A percentile compares a stretch with the other conserved stretches of the same genome.
Conservation (phyloP, 2,797 vertebrate species). For the Percopsis omiscomaycus region DNA sequence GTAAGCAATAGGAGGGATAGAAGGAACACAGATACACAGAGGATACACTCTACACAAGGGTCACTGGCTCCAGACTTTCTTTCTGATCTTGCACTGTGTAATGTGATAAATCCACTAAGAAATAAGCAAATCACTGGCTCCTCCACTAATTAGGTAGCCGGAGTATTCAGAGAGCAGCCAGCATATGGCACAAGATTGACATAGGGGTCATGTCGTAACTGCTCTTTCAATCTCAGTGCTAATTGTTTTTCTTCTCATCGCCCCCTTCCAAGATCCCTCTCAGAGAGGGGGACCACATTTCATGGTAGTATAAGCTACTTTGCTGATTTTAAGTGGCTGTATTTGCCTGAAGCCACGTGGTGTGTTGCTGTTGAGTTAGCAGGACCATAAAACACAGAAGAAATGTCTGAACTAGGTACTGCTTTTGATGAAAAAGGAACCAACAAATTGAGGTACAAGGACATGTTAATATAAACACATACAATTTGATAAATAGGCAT, state of each 20-base stretch:
- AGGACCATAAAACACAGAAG: slow-evolving; percentile 31
- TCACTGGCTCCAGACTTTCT: not conserved
- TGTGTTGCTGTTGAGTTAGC: slow-evolving; percentile 22
- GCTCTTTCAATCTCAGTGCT: slow-evolving; percentile 69
- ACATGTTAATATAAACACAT: no score
- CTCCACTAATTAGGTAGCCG: slow-evolving; percentile 62
- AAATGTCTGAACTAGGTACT: not conserved
- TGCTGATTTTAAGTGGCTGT: slow-evolving; percentile 64
- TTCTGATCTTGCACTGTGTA: slow-evolving; percentile 36
- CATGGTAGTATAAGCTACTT: slow-evolving; percentile 70
- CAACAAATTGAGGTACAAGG: no score
- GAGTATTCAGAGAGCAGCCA: slow-evolving; percentile 58
- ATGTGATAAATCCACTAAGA: slow-evolving; percentile 54
- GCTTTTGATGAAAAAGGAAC: no score
- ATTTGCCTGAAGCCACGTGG: slow-evolving; percentile 27
- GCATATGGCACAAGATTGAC: slow-evolving; percentile 75
- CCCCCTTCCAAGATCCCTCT: slow-evolving; percentile 52
- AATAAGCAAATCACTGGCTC: slow-evolving; percentile 57
- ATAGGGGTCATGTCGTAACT: slow-evolving; percentile 52
- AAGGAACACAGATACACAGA: no score
- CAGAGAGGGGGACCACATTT: slow-evolving; percentile 57
- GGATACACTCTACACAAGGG: no score
- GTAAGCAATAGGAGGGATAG: no score
- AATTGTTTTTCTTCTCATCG: slow-evolving; percentile 73
- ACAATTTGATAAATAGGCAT: no score